phyloP scores from a whole-genome alignment of 2,113 vertebrate species.

The Acanthisitta chloris region DNA sequence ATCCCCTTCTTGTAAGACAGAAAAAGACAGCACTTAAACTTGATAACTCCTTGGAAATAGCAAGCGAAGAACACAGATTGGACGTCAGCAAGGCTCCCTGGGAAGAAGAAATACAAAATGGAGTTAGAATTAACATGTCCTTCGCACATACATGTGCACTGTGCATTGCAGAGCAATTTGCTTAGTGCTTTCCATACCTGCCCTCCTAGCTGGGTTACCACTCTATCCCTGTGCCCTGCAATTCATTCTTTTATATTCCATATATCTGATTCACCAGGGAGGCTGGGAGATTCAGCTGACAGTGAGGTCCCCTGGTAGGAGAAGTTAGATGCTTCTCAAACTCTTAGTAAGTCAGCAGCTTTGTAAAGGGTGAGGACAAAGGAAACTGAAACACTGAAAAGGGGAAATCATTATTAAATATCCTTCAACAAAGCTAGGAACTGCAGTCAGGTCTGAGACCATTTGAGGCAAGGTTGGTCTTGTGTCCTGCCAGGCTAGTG shows the following conservation, averaged over 20 bases:
- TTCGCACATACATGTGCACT: not conserved
- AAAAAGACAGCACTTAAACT: constrained; percentile 49
- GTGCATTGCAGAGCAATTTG: not conserved
- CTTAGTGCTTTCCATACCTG: not conserved
- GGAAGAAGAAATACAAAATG: constrained; percentile 26
- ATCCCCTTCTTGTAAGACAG: constrained; percentile 40
- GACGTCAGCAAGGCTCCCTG: not conserved
- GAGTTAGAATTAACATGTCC: constrained; percentile 1
- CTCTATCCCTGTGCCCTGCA: not conserved
- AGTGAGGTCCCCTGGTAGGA: not conserved
- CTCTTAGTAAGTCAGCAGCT: not conserved
- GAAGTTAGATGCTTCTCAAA: not conserved
- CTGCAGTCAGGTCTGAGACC: not conserved
- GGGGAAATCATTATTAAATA: not conserved
- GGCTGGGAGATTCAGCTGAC: not conserved
- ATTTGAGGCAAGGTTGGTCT: not conserved
- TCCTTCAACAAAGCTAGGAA: not conserved
- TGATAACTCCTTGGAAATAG: constrained; percentile 44
- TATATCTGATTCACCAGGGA: not conserved
- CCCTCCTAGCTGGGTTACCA: not conserved
- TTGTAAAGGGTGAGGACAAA: not conserved
- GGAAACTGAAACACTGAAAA: not conserved
- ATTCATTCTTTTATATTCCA: not conserved
- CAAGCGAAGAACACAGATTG: not conserved
- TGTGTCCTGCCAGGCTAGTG: not conserved